Percentiles rank a stretch among this genome's conserved stretches.
phyloP scores from a whole-genome alignment of 2,888 invertebrate genomes.

The Apodemia duryi region DNA sequence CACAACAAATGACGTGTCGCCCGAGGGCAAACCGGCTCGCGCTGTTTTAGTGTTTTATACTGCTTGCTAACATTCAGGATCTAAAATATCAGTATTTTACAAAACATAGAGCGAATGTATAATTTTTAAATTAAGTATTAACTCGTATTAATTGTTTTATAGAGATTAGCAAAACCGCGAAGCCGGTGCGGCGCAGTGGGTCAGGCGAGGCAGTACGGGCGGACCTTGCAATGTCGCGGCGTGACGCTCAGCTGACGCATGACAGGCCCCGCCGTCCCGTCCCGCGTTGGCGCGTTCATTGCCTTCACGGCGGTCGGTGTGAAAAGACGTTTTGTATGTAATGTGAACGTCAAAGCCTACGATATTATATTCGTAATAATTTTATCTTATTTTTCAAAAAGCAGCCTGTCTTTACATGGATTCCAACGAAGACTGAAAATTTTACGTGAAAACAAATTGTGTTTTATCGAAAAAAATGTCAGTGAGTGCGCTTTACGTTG shows the following conservation, averaged over 20 bases:
- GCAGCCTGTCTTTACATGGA: slow-evolving; percentile 1
- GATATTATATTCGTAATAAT: slow-evolving; percentile 19
- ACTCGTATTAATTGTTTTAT: slow-evolving; percentile 21
- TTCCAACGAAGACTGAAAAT: slow-evolving; percentile 17
- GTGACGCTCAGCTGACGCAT: slow-evolving; percentile 78
- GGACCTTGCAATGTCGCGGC: slow-evolving; percentile 82
- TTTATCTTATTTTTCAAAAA: slow-evolving; percentile 10
- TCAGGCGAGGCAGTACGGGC: slow-evolving; percentile 65
- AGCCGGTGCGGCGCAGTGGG: slow-evolving; percentile 57
- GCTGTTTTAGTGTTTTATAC: slow-evolving; percentile 30
- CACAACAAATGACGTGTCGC: slow-evolving; percentile 44
- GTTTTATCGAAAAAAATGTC: slow-evolving; percentile 39
- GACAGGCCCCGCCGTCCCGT: slow-evolving; percentile 67
- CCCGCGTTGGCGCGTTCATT: slow-evolving; percentile 79
- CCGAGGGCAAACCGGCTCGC: slow-evolving; percentile 34
- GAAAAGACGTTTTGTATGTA: slow-evolving; percentile 61
- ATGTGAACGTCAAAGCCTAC: slow-evolving; percentile 33
- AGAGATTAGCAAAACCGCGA: slow-evolving; percentile 23
- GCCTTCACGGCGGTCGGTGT: slow-evolving; percentile 82
- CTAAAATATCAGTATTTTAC: background rate
- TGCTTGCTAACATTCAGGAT: background rate
- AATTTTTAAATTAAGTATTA: background rate
- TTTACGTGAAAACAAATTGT: slow-evolving; percentile 23
- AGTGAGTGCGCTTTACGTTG: slow-evolving; percentile 65
- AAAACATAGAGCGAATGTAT: background rate